phyloP scores from a whole-genome alignment of 2,113 vertebrate genomes.

The Shinisaurus crocodilurus region DNA sequence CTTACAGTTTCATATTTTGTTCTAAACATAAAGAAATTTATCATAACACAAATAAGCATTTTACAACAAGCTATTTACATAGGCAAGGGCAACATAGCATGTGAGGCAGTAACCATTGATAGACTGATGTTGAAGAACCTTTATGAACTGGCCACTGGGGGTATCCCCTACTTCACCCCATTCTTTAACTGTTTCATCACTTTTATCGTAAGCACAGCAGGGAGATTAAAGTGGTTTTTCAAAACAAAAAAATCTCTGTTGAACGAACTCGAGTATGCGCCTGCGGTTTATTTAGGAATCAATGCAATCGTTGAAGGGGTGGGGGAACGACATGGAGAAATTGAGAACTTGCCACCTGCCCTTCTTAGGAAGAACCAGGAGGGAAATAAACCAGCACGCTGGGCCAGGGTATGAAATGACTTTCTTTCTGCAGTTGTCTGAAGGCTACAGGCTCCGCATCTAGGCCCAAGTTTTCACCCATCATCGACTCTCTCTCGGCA shows the following conservation, averaged over 20 bases:
- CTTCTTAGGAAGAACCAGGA: conserved; percentile 31
- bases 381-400: not conserved
- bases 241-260: not conserved
- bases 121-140: not conserved
- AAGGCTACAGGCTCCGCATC: rapidly evolving
- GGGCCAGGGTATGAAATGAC: conserved; percentile 36
- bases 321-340: not conserved
- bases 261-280: not conserved
- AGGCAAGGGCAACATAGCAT: not conserved
- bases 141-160: not conserved
- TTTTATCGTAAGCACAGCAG: not conserved
- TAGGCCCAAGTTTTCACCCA: conserved; percentile 35
- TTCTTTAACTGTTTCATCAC: not conserved
- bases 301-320: not conserved
- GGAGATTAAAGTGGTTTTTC: not conserved
- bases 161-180: no score
- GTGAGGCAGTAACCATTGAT: not conserved
- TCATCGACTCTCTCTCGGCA: conserved; percentile 63
- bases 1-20: no score
- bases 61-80: no score
- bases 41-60: no score
- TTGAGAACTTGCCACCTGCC: not conserved
- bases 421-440: conserved; percentile 52
- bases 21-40: no score
- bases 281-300: not conserved